A percentile compares a stretch with the other conserved stretches of the same genome.
phyloP scores from a whole-genome alignment of 2,888 invertebrate genomes.

The Lamellibrachia columna region DNA sequence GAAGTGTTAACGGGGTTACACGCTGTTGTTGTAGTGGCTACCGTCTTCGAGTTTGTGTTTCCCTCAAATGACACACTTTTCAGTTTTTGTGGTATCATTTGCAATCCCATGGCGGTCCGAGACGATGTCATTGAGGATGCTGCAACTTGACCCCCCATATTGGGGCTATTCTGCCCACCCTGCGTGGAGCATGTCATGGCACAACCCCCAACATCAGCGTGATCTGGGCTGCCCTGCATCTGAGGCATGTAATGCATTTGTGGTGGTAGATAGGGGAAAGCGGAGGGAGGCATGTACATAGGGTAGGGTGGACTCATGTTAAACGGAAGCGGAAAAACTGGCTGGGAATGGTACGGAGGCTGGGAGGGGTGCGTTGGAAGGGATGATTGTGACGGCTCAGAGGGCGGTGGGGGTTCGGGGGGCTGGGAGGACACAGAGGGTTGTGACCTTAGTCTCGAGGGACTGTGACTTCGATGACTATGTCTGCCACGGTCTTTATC shows the following conservation, averaged over 20 bases:
- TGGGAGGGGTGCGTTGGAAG: background rate
- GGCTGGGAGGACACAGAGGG: background rate
- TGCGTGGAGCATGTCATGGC: background rate
- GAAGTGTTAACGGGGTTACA: background rate
- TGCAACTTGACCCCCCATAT: background rate
- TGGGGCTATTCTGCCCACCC: background rate
- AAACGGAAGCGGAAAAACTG: background rate
- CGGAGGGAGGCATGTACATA: background rate
- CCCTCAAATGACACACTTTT: background rate
- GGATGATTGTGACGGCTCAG: background rate
- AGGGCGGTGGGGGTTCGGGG: background rate
- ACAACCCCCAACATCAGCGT: background rate
- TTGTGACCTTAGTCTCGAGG: background rate
- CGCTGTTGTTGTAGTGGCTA: background rate
- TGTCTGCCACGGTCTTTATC: background rate
- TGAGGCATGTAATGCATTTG: background rate
- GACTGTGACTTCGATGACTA: background rate
- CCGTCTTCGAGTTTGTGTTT: background rate
- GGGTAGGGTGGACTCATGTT: background rate
- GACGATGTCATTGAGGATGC: background rate
- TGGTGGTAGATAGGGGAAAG: background rate
- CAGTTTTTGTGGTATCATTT: background rate
- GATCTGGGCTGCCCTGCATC: background rate
- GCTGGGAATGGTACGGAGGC: background rate
- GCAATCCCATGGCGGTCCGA: background rate